These are phyloP conservation scores for Drosophila pectinifera DNA, from an alignment of 1,140 invertebrate species.

Conservation along the genomic window DNA sequence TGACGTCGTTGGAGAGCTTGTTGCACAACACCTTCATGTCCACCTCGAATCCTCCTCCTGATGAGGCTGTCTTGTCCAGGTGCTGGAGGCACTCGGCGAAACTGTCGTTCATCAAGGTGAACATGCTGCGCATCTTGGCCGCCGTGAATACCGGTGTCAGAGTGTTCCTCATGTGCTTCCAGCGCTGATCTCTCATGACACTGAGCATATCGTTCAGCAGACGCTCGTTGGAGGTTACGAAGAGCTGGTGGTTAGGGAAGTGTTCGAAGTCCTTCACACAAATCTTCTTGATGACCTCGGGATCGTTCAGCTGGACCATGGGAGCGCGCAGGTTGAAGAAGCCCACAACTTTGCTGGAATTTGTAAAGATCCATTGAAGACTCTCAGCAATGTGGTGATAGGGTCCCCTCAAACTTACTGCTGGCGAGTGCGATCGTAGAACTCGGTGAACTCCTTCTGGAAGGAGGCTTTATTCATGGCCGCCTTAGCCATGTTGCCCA, in stretches of 20 bases:
- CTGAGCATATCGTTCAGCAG: constrained; percentile 86
- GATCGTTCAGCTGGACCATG: constrained; percentile 86
- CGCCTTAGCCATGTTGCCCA: constrained; percentile 77
- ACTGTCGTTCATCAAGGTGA: constrained; percentile 85
- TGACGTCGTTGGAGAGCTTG: constrained; percentile 86
- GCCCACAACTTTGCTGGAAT: constrained; percentile 85
- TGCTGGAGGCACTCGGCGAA: constrained; percentile 61
- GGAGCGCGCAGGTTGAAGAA: constrained; percentile 86
- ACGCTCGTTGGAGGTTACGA: constrained; percentile 86
- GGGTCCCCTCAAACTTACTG: constrained; percentile 51
- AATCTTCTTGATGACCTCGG: constrained; percentile 87
- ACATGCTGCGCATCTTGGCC: constrained; percentile 87
- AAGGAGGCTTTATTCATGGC: constrained; percentile 62
- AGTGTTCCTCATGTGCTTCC: constrained; percentile 86
- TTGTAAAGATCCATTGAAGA: neutral
- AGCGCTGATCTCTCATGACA: constrained; percentile 86
- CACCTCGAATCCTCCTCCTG: too few species aligned
- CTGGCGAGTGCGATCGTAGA: constrained; percentile 61
- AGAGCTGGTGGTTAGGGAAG: constrained; percentile 87
- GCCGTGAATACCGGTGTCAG: constrained; percentile 87
- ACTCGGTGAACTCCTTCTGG: constrained; percentile 50
- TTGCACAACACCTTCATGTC: constrained; percentile 85
- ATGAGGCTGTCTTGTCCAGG: too few species aligned
- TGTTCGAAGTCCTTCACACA: constrained; percentile 88
- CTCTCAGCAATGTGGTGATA: neutral